Evolutionary conservation across 2,888 invertebrate genomes (phyloP).

Genomic region (Plebejus melissa): DNA sequence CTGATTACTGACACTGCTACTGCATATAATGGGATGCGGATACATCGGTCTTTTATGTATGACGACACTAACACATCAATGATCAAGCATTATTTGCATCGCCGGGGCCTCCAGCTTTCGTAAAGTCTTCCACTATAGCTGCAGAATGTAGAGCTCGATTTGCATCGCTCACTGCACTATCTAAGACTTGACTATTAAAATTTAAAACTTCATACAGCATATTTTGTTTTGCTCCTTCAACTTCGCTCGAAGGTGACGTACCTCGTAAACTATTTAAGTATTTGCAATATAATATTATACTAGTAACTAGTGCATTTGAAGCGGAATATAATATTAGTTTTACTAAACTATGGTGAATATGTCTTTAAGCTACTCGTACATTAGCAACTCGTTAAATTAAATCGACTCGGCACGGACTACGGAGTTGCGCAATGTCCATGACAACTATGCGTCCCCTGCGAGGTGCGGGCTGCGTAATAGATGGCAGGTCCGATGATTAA

Average conservation of each 20-base stretch:
- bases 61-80: not conserved
- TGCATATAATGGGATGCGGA: not conserved
- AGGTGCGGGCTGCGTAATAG: not conserved
- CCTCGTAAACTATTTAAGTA: not conserved
- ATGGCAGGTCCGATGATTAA: constrained; percentile 14
- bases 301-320: not conserved
- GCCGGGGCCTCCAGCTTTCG: not conserved
- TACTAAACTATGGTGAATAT: not conserved
- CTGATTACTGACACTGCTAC: not conserved
- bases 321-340: not conserved
- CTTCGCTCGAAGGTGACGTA: not conserved
- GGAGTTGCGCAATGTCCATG: not conserved
- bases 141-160: not conserved
- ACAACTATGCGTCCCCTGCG: not conserved
- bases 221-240: not conserved
- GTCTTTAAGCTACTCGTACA: not conserved
- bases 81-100: not conserved
- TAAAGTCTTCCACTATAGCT: not conserved
- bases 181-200: not conserved
- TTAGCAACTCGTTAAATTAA: not conserved
- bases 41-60: not conserved
- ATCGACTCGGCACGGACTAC: not conserved
- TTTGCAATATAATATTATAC: too few relatives aligned
- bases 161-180: not conserved
- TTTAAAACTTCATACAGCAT: not conserved